Evolutionary conservation across 2,888 invertebrate genomes (phyloP), one percentile per base, ranked within the genome.

Genomic region (Nymphalis urticae): DNA sequence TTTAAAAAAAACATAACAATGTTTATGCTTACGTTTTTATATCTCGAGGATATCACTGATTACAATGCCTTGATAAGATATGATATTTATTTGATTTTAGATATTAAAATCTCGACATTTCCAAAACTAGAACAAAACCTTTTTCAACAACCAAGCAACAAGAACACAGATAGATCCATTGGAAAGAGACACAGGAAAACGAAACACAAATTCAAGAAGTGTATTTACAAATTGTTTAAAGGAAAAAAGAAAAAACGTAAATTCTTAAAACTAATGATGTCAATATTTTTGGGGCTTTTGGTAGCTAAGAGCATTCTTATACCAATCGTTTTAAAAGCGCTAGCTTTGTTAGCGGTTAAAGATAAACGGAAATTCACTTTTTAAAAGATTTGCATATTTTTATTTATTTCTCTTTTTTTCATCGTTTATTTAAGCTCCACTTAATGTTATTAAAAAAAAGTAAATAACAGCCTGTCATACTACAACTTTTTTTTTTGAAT

Each of bases 301-400:
- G 88, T 95, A 62, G 94, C 95, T 1, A 96, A 96, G 81, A 92
- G 95, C 48, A 83, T 96, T 2, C 77, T 96, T 10, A 85, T 96
- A 61, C 96, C 96, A 0, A 85, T 96, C 48, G 94, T 95, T 0
- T 81, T 96, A 64, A 96, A 96, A 78, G 93, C 94, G 1, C 83
- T 96, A 72, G 95, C 95, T 1, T 93, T 96, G 53, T 84, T 96
- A 62, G 94, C 96, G 27, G 94, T 95, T 71, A 92, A 92, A 87
- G 93, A 92, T 92, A 77, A 78, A 77, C 27, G 42, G 50, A 9
- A 24, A 51, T 32, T 32, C 6, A 42, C 42, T 42, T 4, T 42
- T 1, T 21, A 21, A 21, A 21, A 21, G 21, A 21, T 21, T 21
- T 1, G 21, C 21, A 21, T 13, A 4, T 13, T 9, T 13, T 42